These are phyloP conservation scores for Vulpes lagopus DNA, from an alignment of 2,113 vertebrate genomes.

Conservation along the genomic window DNA sequence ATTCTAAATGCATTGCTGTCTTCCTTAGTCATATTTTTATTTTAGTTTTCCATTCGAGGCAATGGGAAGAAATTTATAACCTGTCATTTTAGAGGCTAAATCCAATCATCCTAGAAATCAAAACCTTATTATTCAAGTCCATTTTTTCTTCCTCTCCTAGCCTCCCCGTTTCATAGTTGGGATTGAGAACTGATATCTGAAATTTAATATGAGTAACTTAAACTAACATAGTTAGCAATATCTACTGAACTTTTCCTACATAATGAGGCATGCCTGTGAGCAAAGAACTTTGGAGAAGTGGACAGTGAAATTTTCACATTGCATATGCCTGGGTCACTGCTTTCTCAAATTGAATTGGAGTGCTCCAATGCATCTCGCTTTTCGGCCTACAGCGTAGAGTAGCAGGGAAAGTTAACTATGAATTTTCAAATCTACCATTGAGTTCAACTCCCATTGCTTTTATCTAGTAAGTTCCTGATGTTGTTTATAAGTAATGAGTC, in stretches of 20 bases:
- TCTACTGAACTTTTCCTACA: background rate
- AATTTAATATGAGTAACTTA: constrained; percentile 13
- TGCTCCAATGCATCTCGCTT: constrained; percentile 10
- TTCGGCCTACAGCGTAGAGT: background rate
- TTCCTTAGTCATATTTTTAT: constrained; percentile 1
- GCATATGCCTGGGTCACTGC: constrained; percentile 33
- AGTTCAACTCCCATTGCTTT: background rate
- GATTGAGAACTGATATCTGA: background rate
- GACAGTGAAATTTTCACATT: background rate
- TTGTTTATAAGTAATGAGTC: background rate
- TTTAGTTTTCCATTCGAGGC: background rate
- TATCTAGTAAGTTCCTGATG: background rate
- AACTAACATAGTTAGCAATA: background rate
- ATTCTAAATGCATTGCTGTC: background rate
- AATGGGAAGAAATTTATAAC: background rate
- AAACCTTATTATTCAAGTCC: background rate
- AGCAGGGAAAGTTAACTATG: background rate
- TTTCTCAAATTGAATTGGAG: constrained; percentile 12
- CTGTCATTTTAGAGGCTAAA: background rate
- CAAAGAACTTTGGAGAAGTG: constrained; percentile 15
- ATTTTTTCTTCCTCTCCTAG: background rate
- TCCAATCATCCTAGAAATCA: background rate
- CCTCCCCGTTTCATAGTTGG: background rate
- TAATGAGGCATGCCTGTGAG: background rate
- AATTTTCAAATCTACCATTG: background rate